Conservation (phyloP, 2,797 vertebrate genomes). For the Gephyroberyx darwinii region DNA sequence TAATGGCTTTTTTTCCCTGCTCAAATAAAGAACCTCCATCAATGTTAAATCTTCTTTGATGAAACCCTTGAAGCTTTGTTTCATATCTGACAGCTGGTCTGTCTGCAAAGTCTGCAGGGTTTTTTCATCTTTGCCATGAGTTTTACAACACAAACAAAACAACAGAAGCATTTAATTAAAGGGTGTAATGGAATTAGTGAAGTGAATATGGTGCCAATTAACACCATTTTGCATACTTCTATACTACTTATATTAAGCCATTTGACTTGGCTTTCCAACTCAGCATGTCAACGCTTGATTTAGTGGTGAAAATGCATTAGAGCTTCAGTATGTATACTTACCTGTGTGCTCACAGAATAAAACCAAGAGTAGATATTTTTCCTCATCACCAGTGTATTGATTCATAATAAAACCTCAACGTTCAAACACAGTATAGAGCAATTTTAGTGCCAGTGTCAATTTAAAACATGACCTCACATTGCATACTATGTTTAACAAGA, state of each 20-base stretch:
- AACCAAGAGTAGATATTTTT: not conserved
- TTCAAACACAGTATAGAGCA: constrained; percentile 27
- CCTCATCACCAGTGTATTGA: constrained; percentile 17
- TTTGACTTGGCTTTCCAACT: not conserved
- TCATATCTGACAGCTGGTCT: constrained; percentile 43
- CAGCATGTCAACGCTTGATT: not conserved
- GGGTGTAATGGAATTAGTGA: not conserved
- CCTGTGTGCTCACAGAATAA: not conserved
- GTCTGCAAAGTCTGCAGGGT: constrained; percentile 1
- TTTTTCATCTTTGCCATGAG: not conserved
- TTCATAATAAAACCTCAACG: constrained; percentile 30
- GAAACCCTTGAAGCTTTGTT: constrained; percentile 45
- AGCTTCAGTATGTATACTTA: not conserved
- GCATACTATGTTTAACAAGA: constrained; percentile 14
- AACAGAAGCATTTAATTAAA: not conserved
- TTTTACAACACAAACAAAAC: constrained; percentile 9
- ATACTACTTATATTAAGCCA: not conserved
- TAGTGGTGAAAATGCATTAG: not conserved
- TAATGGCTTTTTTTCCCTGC: constrained; percentile 39
- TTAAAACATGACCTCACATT: constrained; percentile 25
- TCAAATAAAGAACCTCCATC: constrained; percentile 44
- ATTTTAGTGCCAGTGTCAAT: constrained; percentile 21
- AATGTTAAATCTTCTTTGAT: constrained; percentile 36
- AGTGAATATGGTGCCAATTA: not conserved
- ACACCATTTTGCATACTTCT: not conserved